A percentile compares a stretch with the other conserved stretches of the same genome.
phyloP scores from a whole-genome alignment of 2,888 invertebrate genomes.

The Calliscelio sp. region DNA sequence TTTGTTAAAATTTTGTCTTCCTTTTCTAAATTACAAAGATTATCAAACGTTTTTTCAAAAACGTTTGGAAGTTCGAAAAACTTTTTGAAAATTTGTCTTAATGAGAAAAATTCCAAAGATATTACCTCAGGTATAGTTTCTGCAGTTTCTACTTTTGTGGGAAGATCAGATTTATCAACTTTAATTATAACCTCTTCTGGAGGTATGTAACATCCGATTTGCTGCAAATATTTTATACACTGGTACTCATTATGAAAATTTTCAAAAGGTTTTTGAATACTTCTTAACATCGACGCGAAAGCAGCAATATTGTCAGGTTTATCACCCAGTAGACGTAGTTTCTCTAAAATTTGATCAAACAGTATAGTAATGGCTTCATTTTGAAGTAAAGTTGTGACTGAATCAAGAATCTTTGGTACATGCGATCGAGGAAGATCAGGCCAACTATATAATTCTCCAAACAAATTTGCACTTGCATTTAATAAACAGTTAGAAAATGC shows the following conservation, averaged over 20 bases:
- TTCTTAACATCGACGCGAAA: neutral
- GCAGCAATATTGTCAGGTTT: neutral
- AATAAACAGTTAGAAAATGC: neutral
- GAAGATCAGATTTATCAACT: constrained; percentile 18
- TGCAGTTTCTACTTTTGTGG: neutral
- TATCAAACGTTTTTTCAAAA: constrained; percentile 22
- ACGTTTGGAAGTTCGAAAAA: constrained; percentile 9
- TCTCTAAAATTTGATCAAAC: neutral
- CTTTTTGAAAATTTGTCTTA: constrained; percentile 14
- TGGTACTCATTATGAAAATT: neutral
- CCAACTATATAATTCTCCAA: constrained; percentile 51
- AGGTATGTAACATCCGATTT: constrained; percentile 26
- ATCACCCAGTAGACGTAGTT: neutral
- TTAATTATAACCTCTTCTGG: neutral
- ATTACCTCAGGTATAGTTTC: constrained; percentile 8
- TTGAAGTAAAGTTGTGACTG: neutral
- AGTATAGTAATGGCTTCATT: neutral
- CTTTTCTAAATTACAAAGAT: constrained; percentile 36
- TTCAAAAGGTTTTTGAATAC: neutral
- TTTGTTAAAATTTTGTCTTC: constrained; percentile 8
- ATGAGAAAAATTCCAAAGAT: constrained; percentile 3
- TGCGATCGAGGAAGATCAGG: constrained; percentile 54
- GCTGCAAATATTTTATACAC: neutral
- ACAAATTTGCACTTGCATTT: constrained; percentile 21
- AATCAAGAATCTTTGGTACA: neutral